These are phyloP conservation scores for Apolygus lucorum DNA, from an alignment of 1,140 invertebrate species.

Conservation along the genomic window DNA sequence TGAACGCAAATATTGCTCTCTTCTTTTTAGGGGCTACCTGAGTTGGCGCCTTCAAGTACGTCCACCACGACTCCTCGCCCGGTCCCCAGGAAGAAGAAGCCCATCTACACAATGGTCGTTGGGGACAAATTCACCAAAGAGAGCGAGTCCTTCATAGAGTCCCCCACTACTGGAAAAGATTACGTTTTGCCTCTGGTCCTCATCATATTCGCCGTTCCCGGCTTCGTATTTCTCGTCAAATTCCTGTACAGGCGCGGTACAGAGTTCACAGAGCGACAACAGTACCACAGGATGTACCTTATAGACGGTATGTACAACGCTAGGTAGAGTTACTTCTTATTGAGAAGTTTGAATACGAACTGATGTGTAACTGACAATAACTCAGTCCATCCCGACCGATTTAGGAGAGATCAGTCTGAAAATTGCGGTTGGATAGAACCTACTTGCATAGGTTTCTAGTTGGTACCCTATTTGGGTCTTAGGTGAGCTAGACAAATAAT, in stretches of 20 bases:
- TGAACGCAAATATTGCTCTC: too few species aligned
- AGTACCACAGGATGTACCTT: constrained; percentile 70
- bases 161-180: constrained; percentile 29
- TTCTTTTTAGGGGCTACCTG: too few species aligned
- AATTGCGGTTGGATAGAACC: too few species aligned
- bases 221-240: constrained; percentile 50
- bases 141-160: constrained; percentile 28
- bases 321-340: constrained; percentile 39
- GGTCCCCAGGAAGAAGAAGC: background rate
- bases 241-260: constrained; percentile 52
- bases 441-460: too few species aligned
- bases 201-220: constrained; percentile 52
- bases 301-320: constrained; percentile 74
- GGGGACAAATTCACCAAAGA: constrained; percentile 23
- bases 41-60: too few species aligned
- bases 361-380: too few species aligned
- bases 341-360: too few species aligned
- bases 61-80: background rate
- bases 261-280: constrained; percentile 65
- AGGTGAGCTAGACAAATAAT: too few species aligned
- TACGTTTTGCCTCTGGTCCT: constrained; percentile 54
- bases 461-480: too few species aligned
- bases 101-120: constrained; percentile 20
- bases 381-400: too few species aligned
- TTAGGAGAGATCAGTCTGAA: too few species aligned